Evolutionary conservation across 2,797 vertebrate species (phyloP), one percentile per base, ranked within the genome.

Genomic region (Xenentodon cancila): DNA sequence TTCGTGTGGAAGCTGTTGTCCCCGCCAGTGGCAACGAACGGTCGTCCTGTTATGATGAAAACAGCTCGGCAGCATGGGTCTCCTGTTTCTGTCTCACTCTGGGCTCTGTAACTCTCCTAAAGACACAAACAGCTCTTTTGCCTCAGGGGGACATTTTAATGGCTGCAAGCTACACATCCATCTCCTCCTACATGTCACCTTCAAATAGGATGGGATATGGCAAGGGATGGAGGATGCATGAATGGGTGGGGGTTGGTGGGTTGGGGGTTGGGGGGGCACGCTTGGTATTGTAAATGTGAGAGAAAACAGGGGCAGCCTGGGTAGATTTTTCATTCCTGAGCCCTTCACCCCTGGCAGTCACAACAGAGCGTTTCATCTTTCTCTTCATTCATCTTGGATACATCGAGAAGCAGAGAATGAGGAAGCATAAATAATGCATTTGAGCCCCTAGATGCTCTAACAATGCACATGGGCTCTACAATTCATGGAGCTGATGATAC

Each of bases 391-490:
- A 90, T 91, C 87, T 82, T 79, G 77, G 83, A 86, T 84, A 79
- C 75, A 75, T 49, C 22, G 51, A 80, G 76, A 72, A 79, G 76
- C 79, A 78, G 82, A 87, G 79, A 88, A 77, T 78, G 72, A 64
- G 75, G 73, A 80, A 61, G 62, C 75, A 89, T 91, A 86, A 91
- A 91, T 92, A 91, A 92, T 91, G 83, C 82, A 88, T 77, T 83
- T 88, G 48, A 67, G 73, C 56, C 58, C 42, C 52, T 16, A 59
- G 59, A 79, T n/a, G 0, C 70, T 68, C 43, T 68, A 86, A 83
- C 84, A 84, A 79, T 68, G 64, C 73, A 77, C 75, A 67, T 25
- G 56, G 40, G 67, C 76, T 56, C 37, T 52, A 72, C 66, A 45
- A 59, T 61, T 55, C 67, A 66, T 73, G 53, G 48, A 59, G 68